phyloP scores from a whole-genome alignment of 2,888 invertebrate genomes.

The Platycnemis pennipes region DNA sequence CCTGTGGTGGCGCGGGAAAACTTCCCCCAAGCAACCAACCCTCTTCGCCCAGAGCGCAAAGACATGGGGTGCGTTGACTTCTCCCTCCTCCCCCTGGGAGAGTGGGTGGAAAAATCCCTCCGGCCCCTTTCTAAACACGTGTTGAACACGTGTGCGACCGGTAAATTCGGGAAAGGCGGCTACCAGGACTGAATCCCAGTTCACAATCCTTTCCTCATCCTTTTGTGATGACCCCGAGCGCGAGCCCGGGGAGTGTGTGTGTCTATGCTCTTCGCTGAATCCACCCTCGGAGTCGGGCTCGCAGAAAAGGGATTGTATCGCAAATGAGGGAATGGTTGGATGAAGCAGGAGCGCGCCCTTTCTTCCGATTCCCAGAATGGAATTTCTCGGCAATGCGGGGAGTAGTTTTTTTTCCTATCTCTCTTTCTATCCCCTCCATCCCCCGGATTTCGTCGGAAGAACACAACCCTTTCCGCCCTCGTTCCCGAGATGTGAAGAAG shows the following conservation, averaged over 20 bases:
- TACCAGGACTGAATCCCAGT: conserved; percentile 1
- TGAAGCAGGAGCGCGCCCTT: not conserved
- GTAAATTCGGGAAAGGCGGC: not conserved
- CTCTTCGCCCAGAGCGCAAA: not conserved
- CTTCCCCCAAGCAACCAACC: not conserved
- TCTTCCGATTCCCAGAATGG: not conserved
- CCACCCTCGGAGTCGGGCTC: not conserved
- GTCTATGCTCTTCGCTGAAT: conserved; percentile 23
- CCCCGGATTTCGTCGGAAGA: not conserved
- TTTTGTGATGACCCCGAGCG: not conserved
- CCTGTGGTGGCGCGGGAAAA: not conserved
- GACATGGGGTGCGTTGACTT: conserved; percentile 12
- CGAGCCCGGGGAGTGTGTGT: too few species aligned
- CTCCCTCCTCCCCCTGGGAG: not conserved
- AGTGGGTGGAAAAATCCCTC: not conserved
- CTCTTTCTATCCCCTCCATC: not conserved
- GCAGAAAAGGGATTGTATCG: not conserved
- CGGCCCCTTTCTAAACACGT: conserved; percentile 8
- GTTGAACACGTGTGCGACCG: conserved; percentile 54
- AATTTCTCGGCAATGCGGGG: not conserved
- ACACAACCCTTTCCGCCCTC: not conserved
- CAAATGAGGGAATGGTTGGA: not conserved
- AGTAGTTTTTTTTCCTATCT: too few species aligned
- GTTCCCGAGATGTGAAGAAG: not conserved
- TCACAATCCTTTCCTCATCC: not conserved